Base-by-base conservation (phyloP, 2,888 invertebrate species). In the Podotricha telesiphe region DNA sequence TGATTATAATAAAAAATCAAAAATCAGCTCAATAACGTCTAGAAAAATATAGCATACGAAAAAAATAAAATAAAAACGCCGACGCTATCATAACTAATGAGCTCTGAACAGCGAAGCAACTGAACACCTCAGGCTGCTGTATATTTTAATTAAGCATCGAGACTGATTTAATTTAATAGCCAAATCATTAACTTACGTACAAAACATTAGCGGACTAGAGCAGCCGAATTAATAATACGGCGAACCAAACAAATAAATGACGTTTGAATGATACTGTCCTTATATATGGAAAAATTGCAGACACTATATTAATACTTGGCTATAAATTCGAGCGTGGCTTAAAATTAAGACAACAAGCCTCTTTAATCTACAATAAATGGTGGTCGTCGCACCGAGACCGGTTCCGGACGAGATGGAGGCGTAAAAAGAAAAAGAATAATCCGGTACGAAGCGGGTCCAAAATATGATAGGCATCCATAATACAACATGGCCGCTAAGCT, bases 281-380 rank as follows among this genome's bases (percentile, higher is more conserved):
- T 87, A 87, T 85, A 82, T 76, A 77, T 42, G 75, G 81, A 87
- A 91, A 89, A 91, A 88, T 88, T 89, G 87, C 87, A 82, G 87
- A 84, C 85, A 86, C 82, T 83, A 86, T 88, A 88, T 89, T 91
- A 90, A 91, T 90, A 91, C 85, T 86, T 86, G 83, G 81, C 83
- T 86, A 91, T 93, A 93, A 93, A 92, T 93, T 93, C 91, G 88
- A 89, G 85, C 86, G 86, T 87, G 88, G 87, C 88, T 93, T 90
- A 92, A 93, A 93, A 93, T 93, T 93, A 93, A 93, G 93, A 93
- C 93, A 93, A 93, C 93, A 93, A 92, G 89, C 86, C 91, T 92
- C 89, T 93, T 93, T 93, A 93, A 93, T 93, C 93, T 93, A 92
- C 91, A 92, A 93, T 93, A 93, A 92, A 93, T 92, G 92, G 88